phyloP scores from a whole-genome alignment of 2,888 invertebrate genomes.

The Drosophila acutilabella region DNA sequence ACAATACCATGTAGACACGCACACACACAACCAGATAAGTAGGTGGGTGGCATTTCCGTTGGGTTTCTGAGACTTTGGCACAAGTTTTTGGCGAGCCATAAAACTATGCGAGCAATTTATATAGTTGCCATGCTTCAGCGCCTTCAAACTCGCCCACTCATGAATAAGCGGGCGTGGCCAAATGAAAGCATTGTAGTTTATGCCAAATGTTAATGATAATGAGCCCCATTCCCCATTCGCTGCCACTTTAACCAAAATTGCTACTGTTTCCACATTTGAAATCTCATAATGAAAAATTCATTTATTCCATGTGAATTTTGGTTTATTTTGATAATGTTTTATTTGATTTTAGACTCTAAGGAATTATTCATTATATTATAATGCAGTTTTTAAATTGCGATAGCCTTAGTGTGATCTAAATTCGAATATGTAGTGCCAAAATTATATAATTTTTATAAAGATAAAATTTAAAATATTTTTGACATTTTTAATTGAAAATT shows the following conservation, averaged over 20 bases:
- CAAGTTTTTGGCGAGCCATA: conserved; percentile 67
- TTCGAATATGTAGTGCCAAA: too few relatives aligned
- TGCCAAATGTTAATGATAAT: conserved; percentile 55
- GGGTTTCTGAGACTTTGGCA: conserved; percentile 21
- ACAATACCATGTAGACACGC: not conserved
- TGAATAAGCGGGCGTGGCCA: conserved; percentile 45
- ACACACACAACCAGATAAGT: conserved; percentile 20
- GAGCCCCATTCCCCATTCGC: conserved; percentile 28
- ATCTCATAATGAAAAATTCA: not conserved
- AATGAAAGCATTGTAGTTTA: conserved; percentile 16
- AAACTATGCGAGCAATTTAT: conserved; percentile 79
- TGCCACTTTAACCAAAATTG: conserved; percentile 10
- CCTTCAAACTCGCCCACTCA: conserved; percentile 42
- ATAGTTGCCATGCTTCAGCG: conserved; percentile 61
- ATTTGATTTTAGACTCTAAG: not conserved
- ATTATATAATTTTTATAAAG: too few relatives aligned
- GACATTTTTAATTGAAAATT: too few relatives aligned
- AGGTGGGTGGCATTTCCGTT: conserved; percentile 25
- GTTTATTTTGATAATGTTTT: not conserved
- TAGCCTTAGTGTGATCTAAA: too few relatives aligned
- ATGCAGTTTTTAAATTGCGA: not conserved
- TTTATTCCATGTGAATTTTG: not conserved
- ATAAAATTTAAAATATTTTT: too few relatives aligned
- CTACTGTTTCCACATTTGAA: conserved; percentile 12
- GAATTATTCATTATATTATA: not conserved